phyloP scores from a whole-genome alignment of 2,113 vertebrate genomes.

The Australoheros scitulus region DNA sequence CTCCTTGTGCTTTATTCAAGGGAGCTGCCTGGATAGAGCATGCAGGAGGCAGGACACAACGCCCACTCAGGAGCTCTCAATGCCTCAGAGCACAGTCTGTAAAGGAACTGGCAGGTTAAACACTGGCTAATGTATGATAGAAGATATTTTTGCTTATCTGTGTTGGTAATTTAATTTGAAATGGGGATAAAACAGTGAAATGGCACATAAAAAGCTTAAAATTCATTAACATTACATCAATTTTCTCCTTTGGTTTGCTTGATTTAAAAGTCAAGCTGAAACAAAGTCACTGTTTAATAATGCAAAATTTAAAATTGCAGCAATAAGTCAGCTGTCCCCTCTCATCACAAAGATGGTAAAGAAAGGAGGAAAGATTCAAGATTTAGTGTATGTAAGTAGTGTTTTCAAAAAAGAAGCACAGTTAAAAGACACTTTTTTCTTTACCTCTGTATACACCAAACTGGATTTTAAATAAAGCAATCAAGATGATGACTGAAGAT shows the following conservation, averaged over 20 bases:
- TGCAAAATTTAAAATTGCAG: not conserved
- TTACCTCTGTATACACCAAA: not conserved
- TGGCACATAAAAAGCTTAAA: not conserved
- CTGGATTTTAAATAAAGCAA: not conserved
- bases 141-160: not conserved
- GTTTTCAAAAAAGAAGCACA: not conserved
- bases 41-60: not conserved
- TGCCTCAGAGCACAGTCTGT: not conserved
- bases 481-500: not conserved
- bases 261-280: not conserved
- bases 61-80: not conserved
- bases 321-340: not conserved
- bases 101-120: not conserved
- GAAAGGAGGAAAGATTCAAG: not conserved
- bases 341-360: not conserved
- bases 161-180: not conserved
- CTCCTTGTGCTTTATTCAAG: not conserved
- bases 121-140: not conserved
- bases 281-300: not conserved
- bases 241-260: not conserved
- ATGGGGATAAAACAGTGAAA: not conserved
- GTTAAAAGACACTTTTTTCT: not conserved
- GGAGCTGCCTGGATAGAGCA: not conserved
- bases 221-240: not conserved
- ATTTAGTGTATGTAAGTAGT: not conserved